Percentiles rank a stretch among this genome's conserved stretches.
Evolutionary conservation across 2,113 vertebrate species (phyloP).

Genomic region (Phrynosoma blainvillii): DNA sequence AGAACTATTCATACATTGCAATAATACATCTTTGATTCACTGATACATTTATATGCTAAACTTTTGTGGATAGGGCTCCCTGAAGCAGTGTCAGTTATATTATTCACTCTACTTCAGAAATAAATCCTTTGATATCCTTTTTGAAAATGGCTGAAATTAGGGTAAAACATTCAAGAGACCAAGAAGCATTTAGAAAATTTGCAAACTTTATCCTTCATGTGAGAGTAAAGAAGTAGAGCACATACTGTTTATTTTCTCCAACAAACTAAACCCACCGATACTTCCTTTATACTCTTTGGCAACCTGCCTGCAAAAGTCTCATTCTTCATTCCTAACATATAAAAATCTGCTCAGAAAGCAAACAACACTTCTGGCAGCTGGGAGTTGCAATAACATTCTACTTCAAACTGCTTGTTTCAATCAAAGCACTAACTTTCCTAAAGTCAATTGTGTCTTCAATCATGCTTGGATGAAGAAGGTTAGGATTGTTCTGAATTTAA

Average conservation of each 20-base stretch:
- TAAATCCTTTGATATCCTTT: background rate
- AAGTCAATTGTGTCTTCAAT: conserved; percentile 32
- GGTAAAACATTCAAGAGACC: background rate
- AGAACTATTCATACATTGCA: background rate
- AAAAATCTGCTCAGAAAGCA: conserved; percentile 28
- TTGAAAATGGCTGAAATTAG: background rate
- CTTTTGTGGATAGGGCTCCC: background rate
- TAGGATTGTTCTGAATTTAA: conserved; percentile 32
- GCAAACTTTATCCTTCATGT: conserved; percentile 26
- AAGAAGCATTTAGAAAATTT: conserved; percentile 13
- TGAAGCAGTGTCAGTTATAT: background rate
- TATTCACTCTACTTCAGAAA: background rate
- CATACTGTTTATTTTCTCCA: conserved; percentile 30
- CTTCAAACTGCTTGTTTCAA: conserved; percentile 34
- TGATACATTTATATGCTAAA: background rate
- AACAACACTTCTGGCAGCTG: conserved; percentile 36
- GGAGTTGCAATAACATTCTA: conserved; percentile 28
- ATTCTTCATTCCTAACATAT: conserved; percentile 36
- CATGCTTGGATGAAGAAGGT: conserved; percentile 23
- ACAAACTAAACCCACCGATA: background rate
- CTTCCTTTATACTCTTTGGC: conserved; percentile 10
- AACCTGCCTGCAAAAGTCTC: conserved; percentile 32
- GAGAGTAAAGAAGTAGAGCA: conserved; percentile 10
- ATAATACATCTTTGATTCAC: background rate
- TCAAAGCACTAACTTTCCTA: conserved; percentile 41